Percentiles rank a stretch among this genome's conserved stretches.
phyloP scores from a whole-genome alignment of 2,797 vertebrate genomes.

The Macrochelys suwanniensis region DNA sequence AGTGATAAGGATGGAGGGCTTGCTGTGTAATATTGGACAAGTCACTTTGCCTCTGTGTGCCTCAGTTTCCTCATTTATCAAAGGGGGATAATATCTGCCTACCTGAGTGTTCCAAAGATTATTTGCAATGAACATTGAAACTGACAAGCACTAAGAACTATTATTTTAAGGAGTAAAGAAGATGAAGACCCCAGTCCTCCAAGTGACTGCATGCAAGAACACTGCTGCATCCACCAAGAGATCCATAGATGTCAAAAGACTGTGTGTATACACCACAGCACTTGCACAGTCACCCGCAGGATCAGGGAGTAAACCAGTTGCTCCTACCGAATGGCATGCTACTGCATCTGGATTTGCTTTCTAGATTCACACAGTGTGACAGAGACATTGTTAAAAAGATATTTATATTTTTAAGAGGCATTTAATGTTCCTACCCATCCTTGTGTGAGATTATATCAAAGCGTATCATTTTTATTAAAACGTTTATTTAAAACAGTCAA shows the following conservation, averaged over 20 bases:
- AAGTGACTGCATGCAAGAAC: neutral
- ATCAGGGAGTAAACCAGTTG: neutral
- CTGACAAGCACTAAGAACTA: neutral
- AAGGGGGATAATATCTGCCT: neutral
- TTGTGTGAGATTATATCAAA: neutral
- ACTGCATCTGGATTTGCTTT: neutral
- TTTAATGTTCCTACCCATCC: neutral
- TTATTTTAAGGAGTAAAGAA: neutral
- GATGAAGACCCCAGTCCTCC: neutral
- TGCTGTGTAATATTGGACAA: neutral
- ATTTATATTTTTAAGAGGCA: accelerated
- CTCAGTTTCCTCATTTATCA: neutral
- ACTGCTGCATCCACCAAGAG: neutral
- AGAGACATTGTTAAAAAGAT: constrained; percentile 9
- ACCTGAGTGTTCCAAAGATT: neutral
- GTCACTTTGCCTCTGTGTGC: neutral
- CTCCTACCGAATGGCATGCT: neutral
- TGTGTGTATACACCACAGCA: accelerated
- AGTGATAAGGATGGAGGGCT: constrained; percentile 16
- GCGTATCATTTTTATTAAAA: neutral
- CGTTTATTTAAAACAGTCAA: neutral
- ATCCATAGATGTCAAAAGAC: neutral
- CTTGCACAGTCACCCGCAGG: neutral
- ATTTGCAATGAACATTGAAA: neutral
- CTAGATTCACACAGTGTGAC: neutral